Conservation (phyloP, 2,888 invertebrate genomes). For the Reticulitermes lucifugus region DNA sequence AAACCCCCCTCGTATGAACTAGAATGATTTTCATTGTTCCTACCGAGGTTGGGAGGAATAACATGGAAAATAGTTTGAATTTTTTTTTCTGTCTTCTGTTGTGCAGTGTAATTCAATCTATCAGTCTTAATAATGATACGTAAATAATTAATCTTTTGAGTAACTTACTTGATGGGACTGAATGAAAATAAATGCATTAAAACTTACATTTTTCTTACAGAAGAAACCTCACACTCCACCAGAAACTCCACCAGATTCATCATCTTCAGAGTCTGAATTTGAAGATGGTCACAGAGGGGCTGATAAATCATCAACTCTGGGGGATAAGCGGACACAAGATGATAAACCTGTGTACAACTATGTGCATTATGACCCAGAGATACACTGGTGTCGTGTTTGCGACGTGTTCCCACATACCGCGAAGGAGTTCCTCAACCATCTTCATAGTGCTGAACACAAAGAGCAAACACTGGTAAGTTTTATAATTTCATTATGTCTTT, state of each 20-base stretch:
- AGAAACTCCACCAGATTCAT: conserved; percentile 46
- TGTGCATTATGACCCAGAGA: conserved; percentile 88
- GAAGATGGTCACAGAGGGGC: neutral
- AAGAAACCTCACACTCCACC: conserved; percentile 49
- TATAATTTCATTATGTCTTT: neutral
- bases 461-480: conserved; percentile 63
- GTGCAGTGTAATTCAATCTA: neutral
- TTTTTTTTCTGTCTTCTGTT: neutral
- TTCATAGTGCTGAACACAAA: conserved; percentile 83
- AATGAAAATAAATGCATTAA: neutral
- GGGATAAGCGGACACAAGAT: conserved; percentile 58
- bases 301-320: conserved; percentile 27
- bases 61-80: neutral
- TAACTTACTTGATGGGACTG: neutral
- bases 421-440: conserved; percentile 86
- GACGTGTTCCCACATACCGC: conserved; percentile 89
- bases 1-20: neutral
- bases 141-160: neutral
- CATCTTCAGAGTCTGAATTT: conserved; percentile 15
- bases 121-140: neutral
- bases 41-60: neutral
- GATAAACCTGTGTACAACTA: conserved; percentile 71
- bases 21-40: neutral
- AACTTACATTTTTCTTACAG: conserved; percentile 6
- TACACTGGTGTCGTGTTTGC: conserved; percentile 91